Percentiles rank a stretch among this genome's conserved stretches.
phyloP scores from a whole-genome alignment of 30 jellyfish, hydroid and myxozoan species.

The Aurelia sp. region DNA sequence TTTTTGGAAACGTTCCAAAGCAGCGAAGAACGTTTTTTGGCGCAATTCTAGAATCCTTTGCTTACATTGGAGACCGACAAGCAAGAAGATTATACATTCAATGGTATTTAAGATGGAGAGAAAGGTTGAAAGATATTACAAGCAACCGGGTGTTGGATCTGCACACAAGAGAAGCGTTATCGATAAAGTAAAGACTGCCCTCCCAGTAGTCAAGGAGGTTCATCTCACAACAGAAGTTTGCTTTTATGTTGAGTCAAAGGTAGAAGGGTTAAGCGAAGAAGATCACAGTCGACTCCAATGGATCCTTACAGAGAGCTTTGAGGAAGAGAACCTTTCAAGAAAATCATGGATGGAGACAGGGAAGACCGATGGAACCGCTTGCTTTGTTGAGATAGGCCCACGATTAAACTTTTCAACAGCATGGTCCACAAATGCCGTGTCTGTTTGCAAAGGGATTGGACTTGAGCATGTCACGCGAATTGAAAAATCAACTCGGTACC shows the following conservation, averaged over 20 bases:
- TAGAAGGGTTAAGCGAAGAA: background rate
- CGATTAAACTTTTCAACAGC: conserved; percentile 90
- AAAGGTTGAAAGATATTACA: conserved; percentile 23
- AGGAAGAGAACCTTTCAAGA: conserved; percentile 11
- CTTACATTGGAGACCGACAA: background rate
- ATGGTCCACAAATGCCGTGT: conserved; percentile 90
- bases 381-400: conserved; percentile 85
- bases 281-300: conserved; percentile 17
- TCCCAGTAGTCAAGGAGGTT: background rate
- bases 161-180: background rate
- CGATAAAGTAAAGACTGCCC: conserved; percentile 6
- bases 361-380: background rate
- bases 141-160: conserved; percentile 45
- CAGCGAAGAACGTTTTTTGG: too few species aligned
- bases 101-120: background rate
- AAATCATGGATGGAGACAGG: conserved; percentile 20
- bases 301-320: conserved; percentile 29
- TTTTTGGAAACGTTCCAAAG: too few species aligned
- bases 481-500: conserved; percentile 74
- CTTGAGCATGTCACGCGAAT: conserved; percentile 66
- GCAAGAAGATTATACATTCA: background rate
- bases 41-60: too few species aligned
- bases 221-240: conserved; percentile 21
- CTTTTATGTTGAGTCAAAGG: conserved; percentile 16
- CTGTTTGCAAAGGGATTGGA: conserved; percentile 84